Base-by-base conservation (phyloP, 2,888 invertebrate genomes). In the Pseudeuparius sepicola region DNA sequence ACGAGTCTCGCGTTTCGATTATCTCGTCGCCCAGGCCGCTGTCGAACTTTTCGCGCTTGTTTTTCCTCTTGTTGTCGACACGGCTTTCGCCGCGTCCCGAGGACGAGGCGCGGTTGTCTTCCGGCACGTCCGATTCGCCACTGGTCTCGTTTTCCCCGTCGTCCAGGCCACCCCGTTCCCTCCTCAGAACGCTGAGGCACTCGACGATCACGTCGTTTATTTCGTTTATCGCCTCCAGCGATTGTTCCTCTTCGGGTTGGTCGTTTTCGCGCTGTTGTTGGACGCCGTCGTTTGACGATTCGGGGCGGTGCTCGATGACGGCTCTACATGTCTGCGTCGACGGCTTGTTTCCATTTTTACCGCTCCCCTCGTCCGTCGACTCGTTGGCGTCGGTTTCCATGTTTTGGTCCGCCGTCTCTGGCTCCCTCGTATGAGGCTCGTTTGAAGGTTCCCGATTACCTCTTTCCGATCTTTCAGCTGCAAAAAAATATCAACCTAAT, bases 11-110 rank as follows among this genome's bases (percentile, higher is more conserved):
- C 33, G 47, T 42, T 34, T 45, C 47, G 24, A 46, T 46, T 31
- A 48, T 59, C 51, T 60, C 59, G 25, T 74, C 74, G 1, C 71
- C 73, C 33, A 75, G 64, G 1, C 75, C 75, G 42, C 73, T 74
- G 51, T 78, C 76, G 27, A 73, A 58, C 57, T 75, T 77, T 53
- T 73, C 71, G 7, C 73, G 55, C 45, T 63, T 51, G 34, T 34
- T 49, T 27, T 41, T 47, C 10, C 25, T 35, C 20, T 20, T 37
- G n/a, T 17, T 27, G 6, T 30, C 24, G 6, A 14, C 14, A 2
- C 24, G n/a, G n/a, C n/a, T n/a, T n/a, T n/a, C n/a, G n/a, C n/a
- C n/a, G n/a, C n/a, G n/a, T n/a, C n/a, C n/a, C n/a, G n/a, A n/a
- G n/a, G n/a, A n/a, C n/a, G n/a, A n/a, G n/a, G n/a, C n/a, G n/a